Evolutionary conservation across 2,113 vertebrate species (phyloP).

Genomic region (Oplegnathus fasciatus): DNA sequence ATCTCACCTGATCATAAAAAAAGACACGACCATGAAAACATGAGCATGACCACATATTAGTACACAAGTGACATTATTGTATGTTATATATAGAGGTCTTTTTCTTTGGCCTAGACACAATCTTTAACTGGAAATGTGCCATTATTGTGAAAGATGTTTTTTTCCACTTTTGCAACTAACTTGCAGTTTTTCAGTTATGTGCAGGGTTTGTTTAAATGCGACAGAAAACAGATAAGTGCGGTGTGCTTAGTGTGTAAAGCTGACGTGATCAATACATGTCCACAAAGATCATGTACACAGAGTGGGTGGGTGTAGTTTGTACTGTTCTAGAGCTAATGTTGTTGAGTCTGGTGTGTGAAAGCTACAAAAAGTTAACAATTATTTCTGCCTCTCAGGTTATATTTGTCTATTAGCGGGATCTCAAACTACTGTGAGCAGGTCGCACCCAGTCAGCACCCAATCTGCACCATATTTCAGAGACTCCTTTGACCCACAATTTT

Average conservation of each 20-base stretch:
- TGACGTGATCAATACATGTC: slow-evolving; percentile 2
- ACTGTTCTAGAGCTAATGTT: background rate
- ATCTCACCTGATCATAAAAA: no score
- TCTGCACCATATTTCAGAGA: background rate
- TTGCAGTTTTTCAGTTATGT: background rate
- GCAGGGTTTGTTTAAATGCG: background rate
- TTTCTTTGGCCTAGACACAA: no score
- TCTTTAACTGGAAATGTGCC: no score
- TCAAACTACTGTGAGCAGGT: background rate
- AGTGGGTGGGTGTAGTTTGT: background rate
- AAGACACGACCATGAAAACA: no score
- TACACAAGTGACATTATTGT: no score
- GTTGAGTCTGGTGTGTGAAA: background rate
- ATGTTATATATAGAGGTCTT: no score
- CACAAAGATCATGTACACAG: background rate
- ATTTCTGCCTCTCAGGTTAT: background rate
- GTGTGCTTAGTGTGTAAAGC: slow-evolving; percentile 15
- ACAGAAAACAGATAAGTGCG: slow-evolving; percentile 27
- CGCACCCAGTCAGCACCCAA: no score
- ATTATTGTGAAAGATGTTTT: no score
- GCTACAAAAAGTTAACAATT: no score
- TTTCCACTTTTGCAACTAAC: background rate
- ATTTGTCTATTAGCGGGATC: background rate
- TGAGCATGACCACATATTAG: no score
- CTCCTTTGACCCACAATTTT: background rate